A percentile compares a stretch with the other conserved stretches of the same genome.
These are phyloP conservation scores for Phylloscopus collybita DNA, from an alignment of 2,797 vertebrate genomes.

Conservation along the genomic window DNA sequence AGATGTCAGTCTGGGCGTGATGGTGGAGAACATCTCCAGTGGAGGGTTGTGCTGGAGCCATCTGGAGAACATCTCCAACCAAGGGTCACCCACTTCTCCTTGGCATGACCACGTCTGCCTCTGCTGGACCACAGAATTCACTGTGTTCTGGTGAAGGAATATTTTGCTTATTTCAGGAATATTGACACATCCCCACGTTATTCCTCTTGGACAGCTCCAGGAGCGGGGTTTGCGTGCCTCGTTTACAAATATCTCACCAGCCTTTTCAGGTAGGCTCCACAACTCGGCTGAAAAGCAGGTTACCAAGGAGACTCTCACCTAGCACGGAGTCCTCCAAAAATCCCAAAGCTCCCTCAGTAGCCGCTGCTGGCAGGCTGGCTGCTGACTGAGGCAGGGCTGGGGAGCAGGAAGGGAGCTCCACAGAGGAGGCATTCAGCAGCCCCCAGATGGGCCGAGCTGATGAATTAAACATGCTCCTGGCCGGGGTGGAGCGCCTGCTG, in stretches of 20 bases:
- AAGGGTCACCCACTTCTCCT: background rate
- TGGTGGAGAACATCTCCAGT: background rate
- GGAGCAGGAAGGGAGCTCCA: background rate
- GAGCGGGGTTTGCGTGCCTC: background rate
- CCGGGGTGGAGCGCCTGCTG: background rate
- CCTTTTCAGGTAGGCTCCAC: fast-evolving
- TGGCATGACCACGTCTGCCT: fast-evolving
- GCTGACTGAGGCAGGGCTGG: background rate
- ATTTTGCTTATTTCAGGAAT: background rate
- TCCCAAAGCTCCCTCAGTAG: background rate
- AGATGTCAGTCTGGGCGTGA: fast-evolving
- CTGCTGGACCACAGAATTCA: background rate
- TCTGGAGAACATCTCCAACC: background rate
- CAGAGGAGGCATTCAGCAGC: background rate
- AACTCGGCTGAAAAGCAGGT: background rate
- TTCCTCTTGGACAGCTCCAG: fast-evolving
- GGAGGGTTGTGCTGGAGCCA: background rate
- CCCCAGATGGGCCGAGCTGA: background rate
- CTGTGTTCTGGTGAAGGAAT: background rate
- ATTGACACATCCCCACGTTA: fast-evolving
- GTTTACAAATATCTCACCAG: background rate
- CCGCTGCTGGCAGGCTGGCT: background rate
- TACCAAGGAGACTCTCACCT: slow-evolving; percentile 30
- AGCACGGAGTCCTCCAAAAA: background rate
- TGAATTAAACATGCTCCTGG: background rate